Evolutionary conservation across 2,888 invertebrate species (phyloP), one percentile per base, ranked within the genome.

Genomic region (Tiphia femorata): DNA sequence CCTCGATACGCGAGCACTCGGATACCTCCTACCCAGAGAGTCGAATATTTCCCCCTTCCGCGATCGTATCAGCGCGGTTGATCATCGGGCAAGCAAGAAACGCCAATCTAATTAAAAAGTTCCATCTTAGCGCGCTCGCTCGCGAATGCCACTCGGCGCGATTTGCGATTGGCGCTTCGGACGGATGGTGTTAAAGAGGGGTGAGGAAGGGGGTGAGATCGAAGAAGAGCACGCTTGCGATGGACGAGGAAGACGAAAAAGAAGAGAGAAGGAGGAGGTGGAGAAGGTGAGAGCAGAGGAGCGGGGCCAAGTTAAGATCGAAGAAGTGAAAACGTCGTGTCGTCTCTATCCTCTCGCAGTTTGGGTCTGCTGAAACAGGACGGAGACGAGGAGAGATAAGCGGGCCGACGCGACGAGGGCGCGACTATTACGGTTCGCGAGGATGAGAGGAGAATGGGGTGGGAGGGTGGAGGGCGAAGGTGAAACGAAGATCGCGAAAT

Each of bases 41-140:
- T 47, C 33, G 38, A 49, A 55, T 33, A 29, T 29, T 27, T 37
- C 17, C 14, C 30, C 21, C 23, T 3, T n/a, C 23, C 20, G 16
- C 37, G 27, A 33, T 25, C 35, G 47, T 40, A 54, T 60, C 48
- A 48, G 52, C 53, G 27, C 51, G 50, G 50, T 62, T 62, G 58
- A 64, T 66, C 52, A 56, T 58, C 54, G 58, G 54, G 53, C 49
- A 51, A 60, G 49, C 40, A 48, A 23, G 47, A 53, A 46, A 56
- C 49, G 53, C 23, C 59, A 66, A 66, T 70, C 62, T 64, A 70
- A 75, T 76, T 76, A 68, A 68, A 70, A 74, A 67, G 52, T 66
- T 66, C 3, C 43, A 21, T 33, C 33, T 30, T 14, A 30, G 12
- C 12, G 6, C 7, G 21, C 27, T n/a, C 29, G 48, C 21, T 44